A percentile compares a stretch with the other conserved stretches of the same genome.
These are phyloP conservation scores for Miichthys miiuy DNA, from an alignment of 2,797 vertebrate species.

Conservation along the genomic window DNA sequence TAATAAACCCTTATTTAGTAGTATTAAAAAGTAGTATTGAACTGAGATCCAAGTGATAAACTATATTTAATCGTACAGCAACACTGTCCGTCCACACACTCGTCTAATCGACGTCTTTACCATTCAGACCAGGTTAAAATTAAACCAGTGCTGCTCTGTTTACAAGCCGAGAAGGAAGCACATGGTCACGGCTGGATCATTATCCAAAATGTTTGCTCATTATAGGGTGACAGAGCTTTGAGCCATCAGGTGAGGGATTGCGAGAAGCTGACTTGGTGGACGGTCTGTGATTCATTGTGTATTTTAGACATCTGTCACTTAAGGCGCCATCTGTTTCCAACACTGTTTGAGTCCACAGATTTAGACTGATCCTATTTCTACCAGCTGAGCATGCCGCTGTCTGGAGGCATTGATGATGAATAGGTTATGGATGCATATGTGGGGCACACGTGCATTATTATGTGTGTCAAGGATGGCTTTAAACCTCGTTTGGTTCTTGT, in stretches of 20 bases:
- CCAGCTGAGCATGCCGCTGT: constrained; percentile 17
- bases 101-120: constrained; percentile 13
- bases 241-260: constrained; percentile 65
- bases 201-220: constrained; percentile 40
- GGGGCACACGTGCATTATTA: constrained; percentile 26
- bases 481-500: background rate
- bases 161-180: constrained; percentile 6
- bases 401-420: constrained; percentile 8
- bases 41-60: background rate
- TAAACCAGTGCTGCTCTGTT: constrained; percentile 20
- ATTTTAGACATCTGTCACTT: constrained; percentile 47
- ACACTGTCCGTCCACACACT: constrained; percentile 13
- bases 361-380: constrained; percentile 58
- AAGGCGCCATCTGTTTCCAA: constrained; percentile 34
- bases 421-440: constrained; percentile 12
- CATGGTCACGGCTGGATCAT: constrained; percentile 26
- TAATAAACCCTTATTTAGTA: background rate
- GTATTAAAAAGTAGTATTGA: background rate
- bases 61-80: background rate
- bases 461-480: constrained; percentile 19
- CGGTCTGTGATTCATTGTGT: constrained; percentile 9
- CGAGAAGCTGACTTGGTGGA: constrained; percentile 9
- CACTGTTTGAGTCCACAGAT: constrained; percentile 19
- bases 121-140: constrained; percentile 32
- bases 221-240: constrained; percentile 35